These are phyloP conservation scores for Pitangus sulphuratus DNA, from an alignment of 2,797 vertebrate species.

Conservation along the genomic window DNA sequence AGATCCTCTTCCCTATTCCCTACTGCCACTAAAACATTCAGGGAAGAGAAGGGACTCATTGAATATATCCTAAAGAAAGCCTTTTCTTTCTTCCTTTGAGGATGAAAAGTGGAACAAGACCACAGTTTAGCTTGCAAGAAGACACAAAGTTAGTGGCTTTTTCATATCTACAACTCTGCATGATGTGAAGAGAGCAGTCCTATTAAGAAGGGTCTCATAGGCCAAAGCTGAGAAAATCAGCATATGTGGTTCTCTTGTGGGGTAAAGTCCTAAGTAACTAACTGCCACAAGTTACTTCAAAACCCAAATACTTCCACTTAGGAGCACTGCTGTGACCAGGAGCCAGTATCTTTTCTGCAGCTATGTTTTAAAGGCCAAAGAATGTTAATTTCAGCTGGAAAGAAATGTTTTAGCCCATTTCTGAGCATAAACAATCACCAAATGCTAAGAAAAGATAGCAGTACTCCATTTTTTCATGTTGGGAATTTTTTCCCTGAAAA, in stretches of 20 bases:
- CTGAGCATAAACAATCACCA: neutral
- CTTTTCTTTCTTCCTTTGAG: neutral
- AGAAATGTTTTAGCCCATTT: neutral
- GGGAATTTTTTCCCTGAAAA: neutral
- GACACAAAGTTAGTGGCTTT: neutral
- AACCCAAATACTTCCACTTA: neutral
- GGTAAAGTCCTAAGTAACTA: neutral
- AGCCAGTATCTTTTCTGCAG: neutral
- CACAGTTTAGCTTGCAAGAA: slow-evolving; percentile 33
- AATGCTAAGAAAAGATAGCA: neutral
- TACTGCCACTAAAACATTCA: slow-evolving; percentile 1
- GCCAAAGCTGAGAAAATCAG: neutral
- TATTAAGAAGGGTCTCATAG: neutral
- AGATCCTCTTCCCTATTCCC: slow-evolving; percentile 26
- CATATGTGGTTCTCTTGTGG: neutral
- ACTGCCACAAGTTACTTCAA: slow-evolving; percentile 5
- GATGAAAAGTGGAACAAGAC: slow-evolving; percentile 11
- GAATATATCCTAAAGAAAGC: slow-evolving; percentile 7
- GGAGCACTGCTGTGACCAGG: neutral
- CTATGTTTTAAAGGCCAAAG: neutral
- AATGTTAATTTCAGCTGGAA: neutral
- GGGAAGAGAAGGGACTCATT: slow-evolving; percentile 18
- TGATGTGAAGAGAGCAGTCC: neutral
- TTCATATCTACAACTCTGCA: slow-evolving; percentile 10
- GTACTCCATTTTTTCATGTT: neutral